A percentile compares a stretch with the other conserved stretches of the same genome.
phyloP scores from a whole-genome alignment of 2,797 vertebrate species.

The Oreonectes daqikongensis region DNA sequence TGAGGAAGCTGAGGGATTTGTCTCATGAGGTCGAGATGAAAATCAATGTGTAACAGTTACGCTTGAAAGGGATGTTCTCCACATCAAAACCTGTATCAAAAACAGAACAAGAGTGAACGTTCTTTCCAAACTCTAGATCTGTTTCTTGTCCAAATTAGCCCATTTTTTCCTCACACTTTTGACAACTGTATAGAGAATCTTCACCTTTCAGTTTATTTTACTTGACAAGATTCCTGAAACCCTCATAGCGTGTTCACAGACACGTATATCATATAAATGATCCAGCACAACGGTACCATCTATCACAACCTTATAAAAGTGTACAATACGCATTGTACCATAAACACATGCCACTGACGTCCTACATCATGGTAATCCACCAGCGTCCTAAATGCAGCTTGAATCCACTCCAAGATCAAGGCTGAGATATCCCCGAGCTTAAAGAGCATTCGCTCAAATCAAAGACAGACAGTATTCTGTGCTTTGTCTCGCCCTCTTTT shows the following conservation, averaged over 20 bases:
- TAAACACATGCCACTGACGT: slow-evolving; percentile 48
- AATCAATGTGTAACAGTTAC: background rate
- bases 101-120: slow-evolving; percentile 11
- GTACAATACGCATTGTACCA: slow-evolving; percentile 38
- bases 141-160: slow-evolving; percentile 11
- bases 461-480: slow-evolving; percentile 51
- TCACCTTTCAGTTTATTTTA: slow-evolving; percentile 26
- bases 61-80: slow-evolving; percentile 7
- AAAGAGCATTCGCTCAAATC: slow-evolving; percentile 49
- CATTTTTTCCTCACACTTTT: background rate
- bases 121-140: slow-evolving; percentile 2
- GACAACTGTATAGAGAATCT: slow-evolving; percentile 20
- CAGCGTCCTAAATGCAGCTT: slow-evolving; percentile 45
- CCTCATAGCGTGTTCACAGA: slow-evolving; percentile 2
- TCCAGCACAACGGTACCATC: background rate
- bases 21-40: slow-evolving; percentile 7
- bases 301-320: slow-evolving; percentile 48
- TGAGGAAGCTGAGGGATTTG: background rate
- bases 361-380: slow-evolving; percentile 54
- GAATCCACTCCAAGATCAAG: slow-evolving; percentile 57
- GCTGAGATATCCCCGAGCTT: slow-evolving; percentile 47
- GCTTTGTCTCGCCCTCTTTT: slow-evolving; percentile 35
- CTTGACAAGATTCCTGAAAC: slow-evolving; percentile 3
- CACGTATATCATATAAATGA: slow-evolving; percentile 4
- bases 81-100: slow-evolving; percentile 23